Evolutionary conservation across 2,797 vertebrate species (phyloP).

Genomic region (Pelobates cultripes): DNA sequence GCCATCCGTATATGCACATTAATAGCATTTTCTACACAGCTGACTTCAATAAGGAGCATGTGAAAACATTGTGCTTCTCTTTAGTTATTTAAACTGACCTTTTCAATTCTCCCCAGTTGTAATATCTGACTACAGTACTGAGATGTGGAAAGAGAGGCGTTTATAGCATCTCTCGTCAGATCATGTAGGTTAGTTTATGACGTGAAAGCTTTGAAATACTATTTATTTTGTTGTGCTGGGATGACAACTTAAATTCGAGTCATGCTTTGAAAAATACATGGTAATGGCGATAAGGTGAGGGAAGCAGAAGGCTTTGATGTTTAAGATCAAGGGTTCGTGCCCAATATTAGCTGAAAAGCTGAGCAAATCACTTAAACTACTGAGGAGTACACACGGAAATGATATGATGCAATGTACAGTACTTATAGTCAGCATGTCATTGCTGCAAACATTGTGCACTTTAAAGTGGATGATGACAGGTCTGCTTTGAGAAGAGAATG

Average conservation of each 20-base stretch:
- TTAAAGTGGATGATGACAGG: too few species aligned
- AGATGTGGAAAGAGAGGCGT: constrained; percentile 18
- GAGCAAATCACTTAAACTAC: neutral
- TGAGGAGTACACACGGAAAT: too few species aligned
- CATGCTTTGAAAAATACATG: constrained; percentile 26
- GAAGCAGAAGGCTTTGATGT: constrained; percentile 1
- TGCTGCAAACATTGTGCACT: neutral
- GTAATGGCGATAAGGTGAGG: constrained; percentile 13
- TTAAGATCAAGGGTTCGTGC: neutral
- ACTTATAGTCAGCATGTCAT: neutral
- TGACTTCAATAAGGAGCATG: constrained; percentile 27
- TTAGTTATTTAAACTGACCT: constrained; percentile 33
- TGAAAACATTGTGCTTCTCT: constrained; percentile 39
- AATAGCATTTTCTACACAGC: constrained; percentile 10
- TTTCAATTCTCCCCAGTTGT: constrained; percentile 6
- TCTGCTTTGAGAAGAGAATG: too few species aligned
- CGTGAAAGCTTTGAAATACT: constrained; percentile 23
- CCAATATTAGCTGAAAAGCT: neutral
- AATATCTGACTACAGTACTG: constrained; percentile 25
- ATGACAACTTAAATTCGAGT: constrained; percentile 22
- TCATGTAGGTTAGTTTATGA: constrained; percentile 25
- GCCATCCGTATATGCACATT: constrained; percentile 7
- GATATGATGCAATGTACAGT: neutral
- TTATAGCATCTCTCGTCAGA: constrained; percentile 18
- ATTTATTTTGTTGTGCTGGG: constrained; percentile 19